Conservation (phyloP, 2,797 vertebrate species). For the Champsocephalus esox region DNA sequence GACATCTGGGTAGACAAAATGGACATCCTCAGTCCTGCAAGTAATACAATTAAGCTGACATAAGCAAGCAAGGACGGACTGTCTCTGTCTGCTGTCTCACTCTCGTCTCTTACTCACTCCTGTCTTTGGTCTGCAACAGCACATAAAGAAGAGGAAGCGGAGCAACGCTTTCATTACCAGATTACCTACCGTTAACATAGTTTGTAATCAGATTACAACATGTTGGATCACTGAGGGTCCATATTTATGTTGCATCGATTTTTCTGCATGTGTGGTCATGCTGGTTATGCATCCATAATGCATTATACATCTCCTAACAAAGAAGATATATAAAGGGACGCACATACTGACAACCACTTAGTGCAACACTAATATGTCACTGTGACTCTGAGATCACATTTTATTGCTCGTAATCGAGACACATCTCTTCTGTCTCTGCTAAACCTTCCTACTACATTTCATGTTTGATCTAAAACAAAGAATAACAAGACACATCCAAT, state of each 20-base stretch:
- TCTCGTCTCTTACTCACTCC: conserved; percentile 15
- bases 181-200: conserved; percentile 39
- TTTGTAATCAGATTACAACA: conserved; percentile 27
- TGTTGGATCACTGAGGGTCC: conserved; percentile 11
- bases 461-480: conserved; percentile 25
- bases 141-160: conserved; percentile 2
- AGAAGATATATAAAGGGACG: conserved; percentile 51
- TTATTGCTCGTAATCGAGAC: conserved; percentile 44
- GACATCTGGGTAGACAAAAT: conserved; percentile 17
- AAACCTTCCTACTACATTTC: conserved; percentile 23
- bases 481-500: conserved; percentile 14
- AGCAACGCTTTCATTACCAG: conserved; percentile 46
- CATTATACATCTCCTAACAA: conserved; percentile 42
- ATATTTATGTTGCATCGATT: conserved; percentile 15
- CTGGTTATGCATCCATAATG: conserved; percentile 56
- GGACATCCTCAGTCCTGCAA: conserved; percentile 31
- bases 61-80: conserved; percentile 3
- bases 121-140: background rate
- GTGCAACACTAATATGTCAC: conserved; percentile 27
- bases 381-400: conserved; percentile 43
- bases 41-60: conserved; percentile 41
- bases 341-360: conserved; percentile 19
- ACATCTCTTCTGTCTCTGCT: conserved; percentile 25
- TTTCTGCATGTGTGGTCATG: conserved; percentile 31
- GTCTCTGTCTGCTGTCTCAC: conserved; percentile 26